A percentile compares a stretch with the other conserved stretches of the same genome.
Conservation (phyloP, 1,140 invertebrate genomes). For the Eupristina koningsbergeri region DNA sequence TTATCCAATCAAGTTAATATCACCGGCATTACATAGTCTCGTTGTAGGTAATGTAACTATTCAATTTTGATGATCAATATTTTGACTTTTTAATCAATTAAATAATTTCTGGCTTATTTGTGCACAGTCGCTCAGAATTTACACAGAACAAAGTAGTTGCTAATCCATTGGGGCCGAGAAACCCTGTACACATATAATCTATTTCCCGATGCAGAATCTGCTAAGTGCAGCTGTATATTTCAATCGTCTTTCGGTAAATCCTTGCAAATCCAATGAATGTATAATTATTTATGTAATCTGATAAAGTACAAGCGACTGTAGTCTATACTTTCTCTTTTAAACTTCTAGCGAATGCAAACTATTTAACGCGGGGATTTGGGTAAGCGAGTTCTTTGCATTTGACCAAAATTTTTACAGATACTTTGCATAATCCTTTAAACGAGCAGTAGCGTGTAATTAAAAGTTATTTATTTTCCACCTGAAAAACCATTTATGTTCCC, state of each 20-base stretch:
- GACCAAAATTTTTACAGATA: slow-evolving; percentile 1
- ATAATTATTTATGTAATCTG: slow-evolving; percentile 45
- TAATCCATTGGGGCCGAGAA: slow-evolving; percentile 33
- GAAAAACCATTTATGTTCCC: background rate
- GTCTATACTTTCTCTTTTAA: background rate
- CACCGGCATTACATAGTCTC: no score
- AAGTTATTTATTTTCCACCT: background rate
- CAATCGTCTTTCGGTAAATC: slow-evolving; percentile 44
- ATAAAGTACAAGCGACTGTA: slow-evolving; percentile 19
- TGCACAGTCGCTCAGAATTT: background rate
- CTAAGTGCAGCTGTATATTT: slow-evolving; percentile 40
- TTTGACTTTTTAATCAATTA: background rate
- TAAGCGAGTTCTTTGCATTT: slow-evolving; percentile 1
- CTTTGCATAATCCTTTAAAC: background rate
- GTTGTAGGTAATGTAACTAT: no score
- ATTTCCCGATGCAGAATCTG: slow-evolving; percentile 42
- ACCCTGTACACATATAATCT: background rate
- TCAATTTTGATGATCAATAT: background rate
- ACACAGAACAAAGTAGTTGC: slow-evolving; percentile 33
- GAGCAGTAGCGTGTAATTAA: background rate
- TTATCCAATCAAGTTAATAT: no score
- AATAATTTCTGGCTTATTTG: background rate
- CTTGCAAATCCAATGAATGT: slow-evolving; percentile 29
- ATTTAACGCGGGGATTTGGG: slow-evolving; percentile 11
- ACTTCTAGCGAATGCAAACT: background rate